Base-by-base conservation (phyloP, 2,797 vertebrate genomes). In the Ctenopoma kingsleyae region DNA sequence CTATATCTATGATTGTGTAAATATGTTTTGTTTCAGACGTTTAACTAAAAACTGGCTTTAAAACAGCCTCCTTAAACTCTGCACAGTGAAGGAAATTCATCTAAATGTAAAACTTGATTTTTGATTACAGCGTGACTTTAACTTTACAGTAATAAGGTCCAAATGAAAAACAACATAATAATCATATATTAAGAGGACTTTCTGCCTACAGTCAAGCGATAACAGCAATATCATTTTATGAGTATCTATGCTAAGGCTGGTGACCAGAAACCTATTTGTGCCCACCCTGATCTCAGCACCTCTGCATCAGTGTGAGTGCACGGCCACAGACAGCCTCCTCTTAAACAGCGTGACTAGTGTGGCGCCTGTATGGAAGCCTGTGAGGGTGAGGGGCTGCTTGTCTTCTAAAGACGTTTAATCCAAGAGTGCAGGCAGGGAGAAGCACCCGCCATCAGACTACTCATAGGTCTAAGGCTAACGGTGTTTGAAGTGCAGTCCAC, bases 271-370 rank as follows among this genome's bases (percentile, higher is more conserved):
- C 48, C 60, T 76, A 72, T 71, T 83, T 60, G 69, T 65, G 67
- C 56, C 43, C 62, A 32, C 58, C 8, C 54, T 74, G 65, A 83
- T 77, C 76, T 76, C 66, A 44, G 50, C 58, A 51, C 54, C 76
- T 81, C 51, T 78, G 65, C 20, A 57, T 36, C 48, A 17, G 60
- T 52, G 55, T 30, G 48, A 74, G 58, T 38, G 20, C 67, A 57
- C 16, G 32, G 61, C 57, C 62, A 66, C 83, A 81, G 82, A 66
- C 59, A 3, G 49, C 70, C 76, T 68, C 71, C 57, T 35, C 41
- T 79, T 83, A 71, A 86, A 84, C 67, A 46, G 64, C 27, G 70
- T 51, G 85, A 91, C 89, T 89, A 91, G 85, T 30, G 36, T 75
- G 82, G 86, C 76, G 79, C 84, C 85, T 43, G 36, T 50, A 62